These are phyloP conservation scores for Odontophorus gujanensis DNA, from an alignment of 2,113 vertebrate species.

Conservation along the genomic window DNA sequence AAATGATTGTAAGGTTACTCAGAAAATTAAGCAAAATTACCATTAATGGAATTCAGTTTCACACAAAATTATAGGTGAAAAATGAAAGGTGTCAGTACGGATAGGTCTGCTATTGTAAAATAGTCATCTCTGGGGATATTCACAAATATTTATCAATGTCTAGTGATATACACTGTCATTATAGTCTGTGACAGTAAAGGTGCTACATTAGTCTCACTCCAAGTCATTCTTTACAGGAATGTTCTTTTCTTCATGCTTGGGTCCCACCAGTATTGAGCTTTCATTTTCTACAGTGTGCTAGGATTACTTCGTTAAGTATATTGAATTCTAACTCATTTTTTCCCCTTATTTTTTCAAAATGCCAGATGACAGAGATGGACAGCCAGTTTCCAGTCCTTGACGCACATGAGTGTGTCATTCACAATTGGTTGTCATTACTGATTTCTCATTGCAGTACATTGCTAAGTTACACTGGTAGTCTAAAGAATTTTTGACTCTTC, in stretches of 20 bases:
- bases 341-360: not conserved
- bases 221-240: not conserved
- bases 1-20: not conserved
- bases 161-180: not conserved
- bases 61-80: not conserved
- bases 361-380: not conserved
- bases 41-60: not conserved
- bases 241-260: not conserved
- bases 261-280: not conserved
- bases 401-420: not conserved
- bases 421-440: not conserved
- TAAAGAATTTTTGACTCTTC: not conserved
- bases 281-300: not conserved
- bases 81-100: not conserved
- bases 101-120: not conserved
- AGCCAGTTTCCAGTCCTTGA: not conserved
- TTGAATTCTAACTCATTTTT: not conserved
- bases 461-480: not conserved
- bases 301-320: not conserved
- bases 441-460: not conserved
- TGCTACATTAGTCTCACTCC: not conserved
- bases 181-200: not conserved
- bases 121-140: not conserved
- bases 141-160: not conserved
- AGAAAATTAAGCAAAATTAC: not conserved